These are phyloP conservation scores for Eolophus roseicapilla DNA, from an alignment of 2,113 vertebrate genomes.

Conservation along the genomic window DNA sequence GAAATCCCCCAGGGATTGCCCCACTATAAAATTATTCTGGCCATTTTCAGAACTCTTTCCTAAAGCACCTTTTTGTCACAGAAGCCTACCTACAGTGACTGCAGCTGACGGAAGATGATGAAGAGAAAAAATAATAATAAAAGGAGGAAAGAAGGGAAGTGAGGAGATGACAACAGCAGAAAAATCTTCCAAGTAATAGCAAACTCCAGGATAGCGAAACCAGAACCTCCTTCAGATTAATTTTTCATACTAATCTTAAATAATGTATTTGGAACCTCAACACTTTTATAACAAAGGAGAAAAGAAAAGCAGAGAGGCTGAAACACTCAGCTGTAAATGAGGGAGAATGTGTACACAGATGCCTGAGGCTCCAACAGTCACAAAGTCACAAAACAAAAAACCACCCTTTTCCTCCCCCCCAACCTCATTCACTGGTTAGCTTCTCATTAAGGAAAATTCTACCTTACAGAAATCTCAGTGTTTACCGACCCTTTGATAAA, in stretches of 20 bases:
- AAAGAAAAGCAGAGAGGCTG: conserved; percentile 36
- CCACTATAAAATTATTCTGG: conserved; percentile 62
- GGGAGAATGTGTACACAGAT: not conserved
- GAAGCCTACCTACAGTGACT: conserved; percentile 43
- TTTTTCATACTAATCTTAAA: conserved; percentile 73
- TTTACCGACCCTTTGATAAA: conserved; percentile 60
- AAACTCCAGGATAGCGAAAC: conserved; percentile 50
- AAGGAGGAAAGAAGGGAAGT: not conserved
- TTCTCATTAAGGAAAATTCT: conserved; percentile 58
- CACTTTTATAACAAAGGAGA: conserved; percentile 53
- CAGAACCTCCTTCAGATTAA: conserved; percentile 67
- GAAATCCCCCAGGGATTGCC: conserved; percentile 43
- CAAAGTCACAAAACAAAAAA: not conserved
- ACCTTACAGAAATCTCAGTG: not conserved
- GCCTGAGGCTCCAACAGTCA: not conserved
- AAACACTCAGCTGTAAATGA: conserved; percentile 48
- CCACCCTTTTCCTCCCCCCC: not conserved
- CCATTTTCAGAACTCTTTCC: conserved; percentile 45
- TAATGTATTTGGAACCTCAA: conserved; percentile 69
- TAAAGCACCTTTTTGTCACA: conserved; percentile 52
- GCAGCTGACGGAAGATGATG: conserved; percentile 43
- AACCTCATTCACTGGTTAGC: not conserved
- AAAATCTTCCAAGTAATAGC: conserved; percentile 52
- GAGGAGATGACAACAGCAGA: conserved; percentile 34
- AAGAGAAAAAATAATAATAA: conserved; percentile 48